Base-by-base conservation (phyloP, 2,888 invertebrate species). In the Acrobasis repandana region DNA sequence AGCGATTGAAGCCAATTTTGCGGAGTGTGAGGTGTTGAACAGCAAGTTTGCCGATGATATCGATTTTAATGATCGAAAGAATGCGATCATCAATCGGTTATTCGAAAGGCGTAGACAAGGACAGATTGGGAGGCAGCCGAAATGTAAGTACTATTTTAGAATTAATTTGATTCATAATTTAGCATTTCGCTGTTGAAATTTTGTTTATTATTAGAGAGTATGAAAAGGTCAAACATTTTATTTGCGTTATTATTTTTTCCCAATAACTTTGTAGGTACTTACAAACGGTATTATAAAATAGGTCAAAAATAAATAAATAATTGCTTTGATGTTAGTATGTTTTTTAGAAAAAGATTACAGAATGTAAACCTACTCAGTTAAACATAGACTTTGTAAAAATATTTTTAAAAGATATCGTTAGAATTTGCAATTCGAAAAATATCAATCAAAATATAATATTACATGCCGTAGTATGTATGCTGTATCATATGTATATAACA, bases 21-120 rank as follows among this genome's bases (percentile, higher is more conserved):
- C 80, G 0, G 90, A 91, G 54, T 92, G 91, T 64, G 91, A 91
- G 67, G 83, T 79, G 11, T 61, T 91, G 11, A 90, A 88, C 62
- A 79, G 69, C 61, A 88, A 83, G 51, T 87, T 85, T 51, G 75
- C 65, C 16, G 87, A 88, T 59, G 87, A 90, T 59, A 69, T 83
- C 28, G 86, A 88, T 49, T 91, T 90, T 58, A 82, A 74, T 47
- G 79, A 85, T 6, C 73, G 78, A 3, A 88, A 85, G 61, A 77
- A 90, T 68, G 89, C 82, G 3, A 90, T 92, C 61, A 89, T 92
- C 0, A 90, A 90, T 66, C 72, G 85, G 59, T 71, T 91, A 48
- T 90, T 90, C 62, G 86, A 87, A 61, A 82, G 77, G 48, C 74
- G 88, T 18, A 79, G 71, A 65, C 77, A 84, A 56, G 90, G 89